Evolutionary conservation across 2,888 invertebrate genomes (phyloP).

Genomic region (Portevinia maculata): DNA sequence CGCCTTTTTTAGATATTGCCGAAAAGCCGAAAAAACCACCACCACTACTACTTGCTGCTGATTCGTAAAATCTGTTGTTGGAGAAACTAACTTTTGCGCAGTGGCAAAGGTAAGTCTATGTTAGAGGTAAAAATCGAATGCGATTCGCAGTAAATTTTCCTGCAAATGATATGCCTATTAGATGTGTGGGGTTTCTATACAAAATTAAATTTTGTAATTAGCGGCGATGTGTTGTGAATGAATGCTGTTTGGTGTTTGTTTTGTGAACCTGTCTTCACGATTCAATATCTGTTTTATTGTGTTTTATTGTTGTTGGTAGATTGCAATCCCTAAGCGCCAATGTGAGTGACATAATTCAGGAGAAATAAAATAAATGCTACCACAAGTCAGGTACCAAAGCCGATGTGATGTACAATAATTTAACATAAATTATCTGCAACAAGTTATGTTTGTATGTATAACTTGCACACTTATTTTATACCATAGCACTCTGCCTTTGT

Average conservation of each 20-base stretch:
- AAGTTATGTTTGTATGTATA: constrained; percentile 23
- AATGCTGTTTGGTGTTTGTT: constrained; percentile 5
- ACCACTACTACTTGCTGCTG: constrained; percentile 22
- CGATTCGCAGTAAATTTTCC: constrained; percentile 48
- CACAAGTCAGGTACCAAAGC: constrained; percentile 10
- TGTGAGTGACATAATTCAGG: constrained; percentile 67
- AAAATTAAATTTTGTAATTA: constrained; percentile 68
- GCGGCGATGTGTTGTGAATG: constrained; percentile 53
- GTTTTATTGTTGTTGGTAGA: constrained; percentile 11
- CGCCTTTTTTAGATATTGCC: constrained; percentile 73
- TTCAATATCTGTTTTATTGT: constrained; percentile 43
- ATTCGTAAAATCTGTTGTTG: constrained; percentile 29
- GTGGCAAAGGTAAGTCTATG: constrained; percentile 19
- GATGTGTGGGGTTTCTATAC: constrained; percentile 47
- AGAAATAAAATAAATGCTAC: constrained; percentile 64
- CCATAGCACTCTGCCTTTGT: constrained; percentile 10
- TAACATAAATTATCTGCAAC: constrained; percentile 66
- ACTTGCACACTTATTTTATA: constrained; percentile 16
- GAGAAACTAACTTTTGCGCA: constrained; percentile 56
- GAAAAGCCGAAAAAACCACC: constrained; percentile 31
- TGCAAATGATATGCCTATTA: constrained; percentile 31
- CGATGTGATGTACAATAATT: constrained; percentile 59
- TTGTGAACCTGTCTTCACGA: constrained; percentile 51
- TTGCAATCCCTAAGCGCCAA: constrained; percentile 61
- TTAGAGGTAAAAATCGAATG: constrained; percentile 18